Evolutionary conservation across 35 echinoderm and acorn worm species (phyloP).

Genomic region (Anneissia japonica): DNA sequence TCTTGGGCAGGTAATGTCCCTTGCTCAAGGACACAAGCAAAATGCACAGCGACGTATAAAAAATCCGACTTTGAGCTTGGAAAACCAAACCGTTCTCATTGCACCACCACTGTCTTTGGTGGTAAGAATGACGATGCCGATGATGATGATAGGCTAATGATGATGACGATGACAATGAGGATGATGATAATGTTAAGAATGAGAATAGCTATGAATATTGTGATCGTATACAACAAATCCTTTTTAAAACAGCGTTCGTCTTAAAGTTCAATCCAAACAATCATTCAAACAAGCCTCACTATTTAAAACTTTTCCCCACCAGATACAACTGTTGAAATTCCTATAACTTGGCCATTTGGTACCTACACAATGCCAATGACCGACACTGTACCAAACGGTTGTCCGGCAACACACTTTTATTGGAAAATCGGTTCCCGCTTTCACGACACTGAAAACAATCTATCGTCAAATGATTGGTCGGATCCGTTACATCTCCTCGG

Average conservation of each 20-base stretch:
- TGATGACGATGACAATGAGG: not conserved
- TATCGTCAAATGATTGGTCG: constrained; percentile 50
- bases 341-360: constrained; percentile 53
- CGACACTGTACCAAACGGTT: constrained; percentile 14
- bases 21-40: too few species aligned
- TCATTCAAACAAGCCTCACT: too few species aligned
- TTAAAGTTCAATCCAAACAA: too few species aligned
- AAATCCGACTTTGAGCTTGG: too few species aligned
- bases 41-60: too few species aligned
- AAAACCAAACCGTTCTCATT: too few species aligned
- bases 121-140: too few species aligned
- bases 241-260: not conserved
- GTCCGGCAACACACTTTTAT: constrained; percentile 44
- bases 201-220: not conserved
- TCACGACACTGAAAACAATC: constrained; percentile 60
- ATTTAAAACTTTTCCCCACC: not conserved
- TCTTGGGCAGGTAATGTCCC: too few species aligned
- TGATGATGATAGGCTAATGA: not conserved
- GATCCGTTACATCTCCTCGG: constrained; percentile 40
- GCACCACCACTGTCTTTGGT: too few species aligned
- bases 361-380: constrained; percentile 60
- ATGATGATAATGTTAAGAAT: not conserved
- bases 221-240: not conserved
- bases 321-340: constrained; percentile 41
- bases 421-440: constrained; percentile 49